Evolutionary conservation across 2,113 vertebrate species (phyloP).

Genomic region (Semnornis frantzii): DNA sequence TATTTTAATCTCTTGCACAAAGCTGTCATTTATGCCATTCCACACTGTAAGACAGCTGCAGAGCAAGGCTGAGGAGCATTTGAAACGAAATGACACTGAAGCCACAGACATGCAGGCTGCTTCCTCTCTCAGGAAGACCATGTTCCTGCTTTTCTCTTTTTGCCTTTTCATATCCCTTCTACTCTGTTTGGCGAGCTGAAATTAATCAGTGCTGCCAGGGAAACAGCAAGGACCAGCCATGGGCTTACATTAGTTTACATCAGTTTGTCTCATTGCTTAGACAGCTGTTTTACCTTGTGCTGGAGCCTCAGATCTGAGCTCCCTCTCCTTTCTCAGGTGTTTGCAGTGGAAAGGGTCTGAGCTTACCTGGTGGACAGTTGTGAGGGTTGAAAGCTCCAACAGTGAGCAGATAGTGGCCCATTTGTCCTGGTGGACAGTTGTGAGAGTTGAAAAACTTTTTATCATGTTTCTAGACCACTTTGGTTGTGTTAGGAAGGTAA

Average conservation of each 20-base stretch:
- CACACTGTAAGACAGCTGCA: neutral
- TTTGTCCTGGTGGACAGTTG: neutral
- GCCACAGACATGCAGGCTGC: neutral
- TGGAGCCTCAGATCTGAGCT: neutral
- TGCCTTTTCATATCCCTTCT: neutral
- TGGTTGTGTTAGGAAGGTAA: neutral
- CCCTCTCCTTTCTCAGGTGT: neutral
- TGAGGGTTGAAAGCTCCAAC: rapidly evolving
- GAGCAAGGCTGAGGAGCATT: rapidly evolving
- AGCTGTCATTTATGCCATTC: neutral
- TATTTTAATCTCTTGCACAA: neutral
- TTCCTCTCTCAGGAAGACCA: neutral
- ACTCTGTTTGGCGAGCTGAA: neutral
- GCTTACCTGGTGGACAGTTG: neutral
- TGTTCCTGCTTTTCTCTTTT: neutral
- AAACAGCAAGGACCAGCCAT: neutral
- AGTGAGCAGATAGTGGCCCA: neutral
- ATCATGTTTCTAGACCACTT: neutral
- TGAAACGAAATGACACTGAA: neutral
- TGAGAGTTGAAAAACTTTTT: neutral
- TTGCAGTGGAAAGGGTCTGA: neutral
- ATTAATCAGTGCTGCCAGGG: neutral
- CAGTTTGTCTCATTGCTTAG: neutral
- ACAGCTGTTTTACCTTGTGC: neutral
- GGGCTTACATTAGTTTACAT: neutral